phyloP scores from a whole-genome alignment of 2,113 vertebrate genomes.

The Cranoglanis bouderius region DNA sequence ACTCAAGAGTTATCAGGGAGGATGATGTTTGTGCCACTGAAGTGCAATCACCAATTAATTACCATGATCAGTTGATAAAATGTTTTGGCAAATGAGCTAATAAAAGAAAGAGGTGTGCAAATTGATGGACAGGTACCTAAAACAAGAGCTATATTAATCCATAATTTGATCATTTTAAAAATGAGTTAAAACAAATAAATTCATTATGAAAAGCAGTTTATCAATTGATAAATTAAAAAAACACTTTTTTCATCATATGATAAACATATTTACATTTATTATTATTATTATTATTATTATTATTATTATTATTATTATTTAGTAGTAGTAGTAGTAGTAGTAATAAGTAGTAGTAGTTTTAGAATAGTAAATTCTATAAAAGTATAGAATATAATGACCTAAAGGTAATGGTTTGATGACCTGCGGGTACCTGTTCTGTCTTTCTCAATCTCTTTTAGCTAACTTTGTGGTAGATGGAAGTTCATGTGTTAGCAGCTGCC shows the following conservation, averaged over 20 bases:
- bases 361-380: too few species aligned
- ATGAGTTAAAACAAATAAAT: background rate
- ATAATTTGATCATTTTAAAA: background rate
- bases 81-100: background rate
- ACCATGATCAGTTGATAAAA: background rate
- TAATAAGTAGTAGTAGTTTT: background rate
- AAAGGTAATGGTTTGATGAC: background rate
- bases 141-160: background rate
- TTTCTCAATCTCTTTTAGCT: constrained; percentile 64
- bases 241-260: background rate
- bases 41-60: background rate
- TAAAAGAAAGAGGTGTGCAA: background rate
- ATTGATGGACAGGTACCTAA: background rate
- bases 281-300: background rate
- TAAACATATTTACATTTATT: background rate
- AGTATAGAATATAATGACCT: background rate
- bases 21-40: background rate
- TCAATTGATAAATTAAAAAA: background rate
- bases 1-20: background rate
- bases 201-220: background rate
- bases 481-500: constrained; percentile 89
- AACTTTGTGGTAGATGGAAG: constrained; percentile 89
- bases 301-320: background rate
- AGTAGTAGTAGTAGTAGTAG: too few species aligned
- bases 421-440: background rate